Evolutionary conservation across 2,888 invertebrate genomes (phyloP), one percentile per base, ranked within the genome.

Genomic region (Drosophila emarginata): DNA sequence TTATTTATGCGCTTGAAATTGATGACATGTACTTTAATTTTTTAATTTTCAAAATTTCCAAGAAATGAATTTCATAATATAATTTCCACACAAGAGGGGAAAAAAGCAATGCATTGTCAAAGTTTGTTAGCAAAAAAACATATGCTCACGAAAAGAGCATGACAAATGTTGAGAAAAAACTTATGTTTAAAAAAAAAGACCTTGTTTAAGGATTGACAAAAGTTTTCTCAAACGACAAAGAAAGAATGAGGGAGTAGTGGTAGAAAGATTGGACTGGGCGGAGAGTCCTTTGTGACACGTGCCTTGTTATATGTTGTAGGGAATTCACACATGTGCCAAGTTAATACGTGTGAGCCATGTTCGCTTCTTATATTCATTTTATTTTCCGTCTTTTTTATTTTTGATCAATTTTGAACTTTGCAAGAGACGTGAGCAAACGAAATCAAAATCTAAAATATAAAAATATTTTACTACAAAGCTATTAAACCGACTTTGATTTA

Each of bases 311-410:
- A 21, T 45, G 45, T 84, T 82, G 85, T 77, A 81, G 84, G 80
- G 84, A 87, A 84, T 82, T 82, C 87, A 82, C 87, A 82, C 81
- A 87, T 87, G 87, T 82, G 81, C 81, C 62, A 71, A 77, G 75
- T 74, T 77, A 78, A 87, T 81, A 87, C 81, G 87, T 82, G 81
- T 62, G 60, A 56, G 50, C 57, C 67, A 56, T 56, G 56, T 58
- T 63, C n/a, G 11, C 9, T 36, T 37, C 4, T 37, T 36, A 36
- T 5, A 11, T 14, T 21, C 12, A 11, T 4, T 39, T 39, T 14
- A 18, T 18, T 7, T 18, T 18, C 9, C 32, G 32, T 9, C 32
- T 53, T 54, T 67, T 78, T 62, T 53, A 67, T 73, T 78, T 82
- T 81, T n/a, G n/a, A 87, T 87, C 87, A 84, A 82, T 67, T 87